Conservation (phyloP, 1,140 invertebrate species). For the Leguminivora glycinivorella region DNA sequence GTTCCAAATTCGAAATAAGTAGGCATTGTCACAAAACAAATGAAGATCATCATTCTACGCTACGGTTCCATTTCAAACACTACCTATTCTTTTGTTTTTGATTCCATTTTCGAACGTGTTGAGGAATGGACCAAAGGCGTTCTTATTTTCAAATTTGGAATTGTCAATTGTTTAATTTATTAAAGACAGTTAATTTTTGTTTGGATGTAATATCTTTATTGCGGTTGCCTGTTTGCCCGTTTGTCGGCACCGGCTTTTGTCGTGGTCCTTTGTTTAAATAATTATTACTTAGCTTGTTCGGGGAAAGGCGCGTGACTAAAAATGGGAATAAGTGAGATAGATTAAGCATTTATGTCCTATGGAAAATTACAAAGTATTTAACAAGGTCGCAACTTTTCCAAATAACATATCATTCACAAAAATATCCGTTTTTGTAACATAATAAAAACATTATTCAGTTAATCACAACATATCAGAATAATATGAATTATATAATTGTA, state of each 20-base stretch:
- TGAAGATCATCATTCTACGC: background rate
- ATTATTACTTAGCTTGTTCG: background rate
- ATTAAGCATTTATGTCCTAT: too few species aligned
- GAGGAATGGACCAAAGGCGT: background rate
- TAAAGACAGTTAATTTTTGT: conserved; percentile 8
- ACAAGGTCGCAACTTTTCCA: too few species aligned
- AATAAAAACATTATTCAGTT: too few species aligned
- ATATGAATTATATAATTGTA: too few species aligned
- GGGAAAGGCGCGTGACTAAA: background rate
- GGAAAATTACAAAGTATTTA: too few species aligned
- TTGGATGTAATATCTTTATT: background rate
- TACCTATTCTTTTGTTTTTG: background rate
- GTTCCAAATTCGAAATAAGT: conserved; percentile 13
- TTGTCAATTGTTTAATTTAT: conserved; percentile 11
- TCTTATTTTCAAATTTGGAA: background rate
- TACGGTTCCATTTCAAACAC: background rate
- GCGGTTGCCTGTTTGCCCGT: background rate
- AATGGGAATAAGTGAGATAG: background rate
- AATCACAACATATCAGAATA: too few species aligned
- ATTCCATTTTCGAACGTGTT: background rate
- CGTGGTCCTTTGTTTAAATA: background rate
- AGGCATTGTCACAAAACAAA: conserved; percentile 4
- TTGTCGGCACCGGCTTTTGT: conserved; percentile 9
- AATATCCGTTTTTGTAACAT: too few species aligned
- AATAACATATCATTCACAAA: too few species aligned